These are phyloP conservation scores for Cervus canadensis DNA, from an alignment of 2,113 vertebrate species.

Conservation along the genomic window DNA sequence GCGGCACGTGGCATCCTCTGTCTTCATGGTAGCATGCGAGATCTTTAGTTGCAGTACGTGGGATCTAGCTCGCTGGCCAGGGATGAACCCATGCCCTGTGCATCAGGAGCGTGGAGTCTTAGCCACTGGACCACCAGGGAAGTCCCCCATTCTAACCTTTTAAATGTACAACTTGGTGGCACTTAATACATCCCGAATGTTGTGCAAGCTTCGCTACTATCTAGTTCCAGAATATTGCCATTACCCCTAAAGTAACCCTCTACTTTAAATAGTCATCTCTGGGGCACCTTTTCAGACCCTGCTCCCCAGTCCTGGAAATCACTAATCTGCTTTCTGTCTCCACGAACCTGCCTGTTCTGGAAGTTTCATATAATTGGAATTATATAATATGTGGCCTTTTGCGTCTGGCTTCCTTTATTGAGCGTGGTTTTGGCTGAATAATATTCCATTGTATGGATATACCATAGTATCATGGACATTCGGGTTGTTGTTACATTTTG, in stretches of 20 bases:
- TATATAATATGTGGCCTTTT: neutral
- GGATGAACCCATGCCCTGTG: neutral
- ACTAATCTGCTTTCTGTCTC: neutral
- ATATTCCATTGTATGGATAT: neutral
- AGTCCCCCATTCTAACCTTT: neutral
- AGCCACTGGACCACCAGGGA: neutral
- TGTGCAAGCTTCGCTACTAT: neutral
- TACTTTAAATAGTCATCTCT: neutral
- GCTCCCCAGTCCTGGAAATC: neutral
- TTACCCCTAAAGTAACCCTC: neutral
- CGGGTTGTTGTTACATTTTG: neutral
- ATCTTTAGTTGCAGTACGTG: neutral
- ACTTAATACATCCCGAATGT: neutral
- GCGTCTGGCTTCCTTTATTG: neutral
- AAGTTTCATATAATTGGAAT: neutral
- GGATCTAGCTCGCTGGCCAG: neutral
- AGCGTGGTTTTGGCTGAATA: neutral
- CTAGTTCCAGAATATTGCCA: neutral
- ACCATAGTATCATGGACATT: neutral
- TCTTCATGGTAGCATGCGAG: neutral
- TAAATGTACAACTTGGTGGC: neutral
- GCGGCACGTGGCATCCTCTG: neutral
- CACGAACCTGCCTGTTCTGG: neutral
- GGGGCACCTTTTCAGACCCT: neutral
- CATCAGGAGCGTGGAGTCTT: rapidly evolving